phyloP scores from a whole-genome alignment of 2,113 vertebrate species.

The Neolamprologus caudopunctatus region DNA sequence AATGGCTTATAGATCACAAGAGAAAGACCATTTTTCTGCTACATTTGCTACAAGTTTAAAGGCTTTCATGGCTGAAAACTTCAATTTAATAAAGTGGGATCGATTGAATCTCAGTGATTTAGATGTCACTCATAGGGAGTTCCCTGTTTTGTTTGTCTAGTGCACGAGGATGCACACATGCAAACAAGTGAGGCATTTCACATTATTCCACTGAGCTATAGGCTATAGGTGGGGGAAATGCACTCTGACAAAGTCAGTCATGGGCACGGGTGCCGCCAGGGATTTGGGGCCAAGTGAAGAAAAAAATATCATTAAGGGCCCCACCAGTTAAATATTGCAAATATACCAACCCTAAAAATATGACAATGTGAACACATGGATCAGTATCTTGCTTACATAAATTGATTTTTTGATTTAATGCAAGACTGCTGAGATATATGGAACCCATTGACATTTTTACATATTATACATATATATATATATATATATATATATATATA shows the following conservation, averaged over 20 bases:
- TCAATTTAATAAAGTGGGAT: not conserved
- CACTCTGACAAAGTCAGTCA: not conserved
- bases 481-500: fast-evolving
- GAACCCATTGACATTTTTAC: not conserved
- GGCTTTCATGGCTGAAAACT: not conserved
- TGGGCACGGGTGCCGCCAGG: not conserved
- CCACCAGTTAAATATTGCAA: not conserved
- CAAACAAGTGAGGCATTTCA: not conserved
- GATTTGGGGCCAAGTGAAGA: not conserved
- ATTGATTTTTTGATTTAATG: not conserved
- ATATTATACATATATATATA: fast-evolving
- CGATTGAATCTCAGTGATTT: not conserved
- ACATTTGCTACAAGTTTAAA: not conserved
- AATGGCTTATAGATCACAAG: not conserved
- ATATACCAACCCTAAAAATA: not conserved
- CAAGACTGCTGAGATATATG: not conserved
- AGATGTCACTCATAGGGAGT: not conserved
- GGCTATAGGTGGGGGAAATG: not conserved
- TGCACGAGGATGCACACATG: not conserved
- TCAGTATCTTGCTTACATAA: not conserved
- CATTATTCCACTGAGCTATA: not conserved
- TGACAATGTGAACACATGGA: not conserved
- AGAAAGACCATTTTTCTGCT: not conserved
- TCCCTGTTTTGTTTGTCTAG: not conserved
- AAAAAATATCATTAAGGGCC: not conserved